A percentile compares a stretch with the other conserved stretches of the same genome.
These are phyloP conservation scores for Glandiceps talaboti DNA, from an alignment of 53 echinoderm and acorn worm species.

Conservation along the genomic window DNA sequence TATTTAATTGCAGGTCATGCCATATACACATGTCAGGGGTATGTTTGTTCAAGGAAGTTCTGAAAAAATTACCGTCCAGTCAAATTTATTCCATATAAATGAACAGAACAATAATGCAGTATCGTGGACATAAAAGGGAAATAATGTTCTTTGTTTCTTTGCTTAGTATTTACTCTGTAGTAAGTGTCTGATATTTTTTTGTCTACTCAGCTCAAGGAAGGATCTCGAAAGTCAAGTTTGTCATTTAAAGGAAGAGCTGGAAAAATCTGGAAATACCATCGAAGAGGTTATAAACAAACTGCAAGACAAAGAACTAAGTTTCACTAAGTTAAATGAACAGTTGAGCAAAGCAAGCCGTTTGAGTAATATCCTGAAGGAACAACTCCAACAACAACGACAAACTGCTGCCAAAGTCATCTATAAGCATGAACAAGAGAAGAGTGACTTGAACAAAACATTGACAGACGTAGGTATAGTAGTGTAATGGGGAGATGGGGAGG, in stretches of 20 bases:
- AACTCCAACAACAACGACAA: background rate
- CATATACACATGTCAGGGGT: too few relatives aligned
- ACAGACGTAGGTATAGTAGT: background rate
- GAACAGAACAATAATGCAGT: too few relatives aligned
- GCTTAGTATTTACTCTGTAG: too few relatives aligned
- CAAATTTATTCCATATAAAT: too few relatives aligned
- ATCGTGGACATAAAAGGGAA: too few relatives aligned
- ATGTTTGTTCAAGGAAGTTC: too few relatives aligned
- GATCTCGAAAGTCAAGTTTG: background rate
- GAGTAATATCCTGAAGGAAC: background rate
- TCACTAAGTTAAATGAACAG: too few relatives aligned
- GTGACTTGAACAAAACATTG: background rate
- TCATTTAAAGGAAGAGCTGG: background rate
- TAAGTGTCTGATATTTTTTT: background rate
- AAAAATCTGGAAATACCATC: background rate
- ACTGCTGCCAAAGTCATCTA: background rate
- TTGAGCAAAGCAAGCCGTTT: background rate
- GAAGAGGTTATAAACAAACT: background rate
- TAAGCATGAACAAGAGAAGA: background rate
- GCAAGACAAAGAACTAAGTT: background rate
- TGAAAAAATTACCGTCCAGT: too few relatives aligned
- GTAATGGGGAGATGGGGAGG: too few relatives aligned
- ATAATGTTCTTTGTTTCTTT: too few relatives aligned
- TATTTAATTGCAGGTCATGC: too few relatives aligned
- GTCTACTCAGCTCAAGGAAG: background rate